Evolutionary conservation across 2,113 vertebrate genomes (phyloP).

Genomic region (Eublepharis macularius): DNA sequence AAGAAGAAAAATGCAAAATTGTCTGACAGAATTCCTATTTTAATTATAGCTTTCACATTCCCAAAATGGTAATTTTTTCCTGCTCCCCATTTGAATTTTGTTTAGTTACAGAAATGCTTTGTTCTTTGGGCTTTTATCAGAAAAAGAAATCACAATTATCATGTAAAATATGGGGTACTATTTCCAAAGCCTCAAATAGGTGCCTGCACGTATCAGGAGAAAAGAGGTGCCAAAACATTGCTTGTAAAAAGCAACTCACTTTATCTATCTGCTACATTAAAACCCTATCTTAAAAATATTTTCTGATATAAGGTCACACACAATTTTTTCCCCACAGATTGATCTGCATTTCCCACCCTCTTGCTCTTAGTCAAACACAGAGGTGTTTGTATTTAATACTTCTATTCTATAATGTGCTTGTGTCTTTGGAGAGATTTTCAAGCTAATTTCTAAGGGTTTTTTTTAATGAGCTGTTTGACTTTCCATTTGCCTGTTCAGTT

Average conservation of each 20-base stretch:
- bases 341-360: neutral
- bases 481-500: neutral
- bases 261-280: neutral
- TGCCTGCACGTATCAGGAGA: neutral
- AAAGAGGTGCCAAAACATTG: neutral
- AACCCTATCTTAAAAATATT: neutral
- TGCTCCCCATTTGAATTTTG: neutral
- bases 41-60: neutral
- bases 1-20: neutral
- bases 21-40: neutral
- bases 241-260: neutral
- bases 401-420: neutral
- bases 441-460: neutral
- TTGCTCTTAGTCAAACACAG: too few species aligned
- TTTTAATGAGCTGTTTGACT: neutral
- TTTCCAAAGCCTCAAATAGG: neutral
- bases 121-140: constrained; percentile 15
- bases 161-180: neutral
- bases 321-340: neutral
- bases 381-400: neutral
- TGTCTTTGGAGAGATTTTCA: neutral
- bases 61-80: neutral
- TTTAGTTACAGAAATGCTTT: constrained; percentile 2
- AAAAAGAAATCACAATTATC: neutral
- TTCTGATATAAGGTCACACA: neutral